phyloP scores from a whole-genome alignment of 2,113 vertebrate species.

The Choloepus hoffmanni region DNA sequence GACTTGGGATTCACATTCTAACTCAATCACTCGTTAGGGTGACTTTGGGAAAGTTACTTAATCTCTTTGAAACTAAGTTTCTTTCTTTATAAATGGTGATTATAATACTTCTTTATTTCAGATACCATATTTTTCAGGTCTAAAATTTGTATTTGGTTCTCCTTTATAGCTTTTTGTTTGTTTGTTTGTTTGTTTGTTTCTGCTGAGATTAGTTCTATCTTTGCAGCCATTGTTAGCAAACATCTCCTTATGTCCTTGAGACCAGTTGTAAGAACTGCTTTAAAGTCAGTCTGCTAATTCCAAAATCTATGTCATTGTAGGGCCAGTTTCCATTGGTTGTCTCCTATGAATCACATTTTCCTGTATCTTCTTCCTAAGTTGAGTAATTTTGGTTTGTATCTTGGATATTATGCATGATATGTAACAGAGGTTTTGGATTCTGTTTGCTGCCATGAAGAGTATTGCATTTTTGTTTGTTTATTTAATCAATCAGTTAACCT shows the following conservation, averaged over 20 bases:
- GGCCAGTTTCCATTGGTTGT: not conserved
- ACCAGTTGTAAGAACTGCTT: not conserved
- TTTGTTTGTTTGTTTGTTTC: not conserved
- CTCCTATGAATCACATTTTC: not conserved
- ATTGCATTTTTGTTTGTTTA: not conserved
- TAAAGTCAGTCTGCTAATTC: not conserved
- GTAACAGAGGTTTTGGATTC: not conserved
- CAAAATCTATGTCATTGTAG: not conserved
- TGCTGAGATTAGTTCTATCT: not conserved
- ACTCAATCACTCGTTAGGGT: not conserved
- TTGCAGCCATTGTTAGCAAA: not conserved
- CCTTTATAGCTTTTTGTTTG: not conserved
- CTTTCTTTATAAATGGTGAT: not conserved
- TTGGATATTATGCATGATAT: not conserved
- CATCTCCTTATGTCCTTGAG: not conserved
- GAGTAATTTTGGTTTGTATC: not conserved
- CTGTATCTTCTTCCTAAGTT: not conserved
- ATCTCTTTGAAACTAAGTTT: slow-evolving; percentile 19
- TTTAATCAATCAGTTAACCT: not conserved
- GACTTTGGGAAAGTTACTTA: slow-evolving; percentile 36
- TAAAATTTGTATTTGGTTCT: slow-evolving; percentile 36
- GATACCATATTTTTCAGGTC: not conserved
- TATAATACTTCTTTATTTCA: not conserved
- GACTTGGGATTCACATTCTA: slow-evolving; percentile 41
- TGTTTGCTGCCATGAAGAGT: not conserved